A percentile compares a stretch with the other conserved stretches of the same genome.
Evolutionary conservation across 2,888 invertebrate species (phyloP).

Genomic region (Melolontha melolontha): DNA sequence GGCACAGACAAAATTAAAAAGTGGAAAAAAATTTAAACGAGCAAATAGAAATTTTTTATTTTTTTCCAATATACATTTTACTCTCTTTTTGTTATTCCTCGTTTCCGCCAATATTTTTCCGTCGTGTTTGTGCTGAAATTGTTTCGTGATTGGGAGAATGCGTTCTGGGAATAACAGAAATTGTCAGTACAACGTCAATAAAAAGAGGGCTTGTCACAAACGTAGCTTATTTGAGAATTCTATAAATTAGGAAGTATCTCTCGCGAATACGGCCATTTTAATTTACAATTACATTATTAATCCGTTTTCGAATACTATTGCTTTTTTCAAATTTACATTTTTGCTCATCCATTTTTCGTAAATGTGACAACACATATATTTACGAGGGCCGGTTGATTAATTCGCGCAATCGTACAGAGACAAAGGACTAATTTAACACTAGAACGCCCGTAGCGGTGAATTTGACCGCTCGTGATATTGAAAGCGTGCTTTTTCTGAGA

Average conservation of each 20-base stretch:
- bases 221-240: constrained; percentile 7
- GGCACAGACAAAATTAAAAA: constrained; percentile 43
- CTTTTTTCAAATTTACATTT: too few relatives aligned
- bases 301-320: too few relatives aligned
- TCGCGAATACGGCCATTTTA: too few relatives aligned
- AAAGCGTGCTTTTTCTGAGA: too few relatives aligned
- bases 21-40: constrained; percentile 43
- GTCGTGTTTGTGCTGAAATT: constrained; percentile 29
- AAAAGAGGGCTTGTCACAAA: constrained; percentile 8
- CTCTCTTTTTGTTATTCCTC: constrained; percentile 3
- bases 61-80: constrained; percentile 8
- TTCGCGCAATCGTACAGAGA: too few relatives aligned
- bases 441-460: too few relatives aligned
- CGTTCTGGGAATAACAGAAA: constrained; percentile 30
- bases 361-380: too few relatives aligned
- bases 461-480: too few relatives aligned
- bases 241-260: neutral
- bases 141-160: constrained; percentile 19
- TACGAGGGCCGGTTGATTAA: too few relatives aligned
- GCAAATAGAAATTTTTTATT: constrained; percentile 38
- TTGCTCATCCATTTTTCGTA: too few relatives aligned
- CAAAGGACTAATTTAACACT: too few relatives aligned
- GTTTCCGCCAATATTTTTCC: constrained; percentile 15
- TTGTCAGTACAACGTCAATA: constrained; percentile 12
- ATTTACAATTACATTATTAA: too few relatives aligned